phyloP scores from a whole-genome alignment of 2,797 vertebrate species.

The Halcyon leucocephala region DNA sequence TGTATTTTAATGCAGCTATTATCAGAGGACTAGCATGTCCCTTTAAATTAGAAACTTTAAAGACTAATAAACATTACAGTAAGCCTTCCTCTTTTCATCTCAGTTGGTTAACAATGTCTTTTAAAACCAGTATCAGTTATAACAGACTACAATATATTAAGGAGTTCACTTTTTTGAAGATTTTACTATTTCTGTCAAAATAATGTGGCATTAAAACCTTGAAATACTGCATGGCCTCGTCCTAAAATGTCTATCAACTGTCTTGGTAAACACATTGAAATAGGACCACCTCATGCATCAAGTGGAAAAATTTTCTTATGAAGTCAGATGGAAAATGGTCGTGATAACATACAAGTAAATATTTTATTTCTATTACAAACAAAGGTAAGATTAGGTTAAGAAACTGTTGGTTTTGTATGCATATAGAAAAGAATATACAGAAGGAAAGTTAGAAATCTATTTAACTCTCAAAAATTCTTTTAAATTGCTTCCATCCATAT shows the following conservation, averaged over 20 bases:
- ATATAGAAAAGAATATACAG: background rate
- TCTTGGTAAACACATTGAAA: background rate
- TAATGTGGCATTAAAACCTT: background rate
- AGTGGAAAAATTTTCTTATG: background rate
- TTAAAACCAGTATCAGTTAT: background rate
- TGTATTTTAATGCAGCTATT: background rate
- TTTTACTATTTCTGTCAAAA: background rate
- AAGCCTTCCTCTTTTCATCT: background rate
- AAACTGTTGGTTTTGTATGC: background rate
- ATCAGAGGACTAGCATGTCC: background rate
- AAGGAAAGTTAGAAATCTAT: background rate
- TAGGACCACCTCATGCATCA: background rate
- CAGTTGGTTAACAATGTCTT: background rate
- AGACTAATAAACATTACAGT: background rate
- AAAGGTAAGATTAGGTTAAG: background rate
- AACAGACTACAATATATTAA: background rate
- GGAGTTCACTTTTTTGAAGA: background rate
- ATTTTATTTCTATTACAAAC: background rate
- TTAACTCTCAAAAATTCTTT: background rate
- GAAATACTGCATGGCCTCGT: background rate
- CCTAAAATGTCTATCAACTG: background rate
- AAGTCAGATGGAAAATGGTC: background rate
- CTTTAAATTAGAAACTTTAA: background rate
- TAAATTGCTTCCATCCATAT: rapidly evolving
- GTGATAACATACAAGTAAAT: background rate